Evolutionary conservation across 2,113 vertebrate species (phyloP), one percentile per base, ranked within the genome.

Genomic region (Cephalopholis sonnerati): DNA sequence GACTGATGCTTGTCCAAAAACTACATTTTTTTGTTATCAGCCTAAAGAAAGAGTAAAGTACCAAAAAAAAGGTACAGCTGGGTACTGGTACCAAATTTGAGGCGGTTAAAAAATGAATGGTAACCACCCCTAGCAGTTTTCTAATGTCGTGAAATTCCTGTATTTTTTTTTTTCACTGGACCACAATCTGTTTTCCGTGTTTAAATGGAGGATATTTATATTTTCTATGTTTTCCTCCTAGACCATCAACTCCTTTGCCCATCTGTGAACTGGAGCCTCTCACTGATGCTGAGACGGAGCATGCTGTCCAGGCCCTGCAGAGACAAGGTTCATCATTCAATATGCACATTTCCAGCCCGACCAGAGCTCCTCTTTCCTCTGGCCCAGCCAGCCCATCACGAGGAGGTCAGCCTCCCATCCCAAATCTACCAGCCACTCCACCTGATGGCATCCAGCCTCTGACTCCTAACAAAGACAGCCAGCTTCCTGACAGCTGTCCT

Each of bases 191-290:
- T 41, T 58, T 59, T 81, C 20, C 50, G 25, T 39, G 11, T 39
- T 46, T 18, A 9, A 29, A 39, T 17, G 2, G 7, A 11, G 2
- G 7, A 11, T 50, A 62, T 55, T 50, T 20, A 7, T 3, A 5
- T 74, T 29, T 13, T 68, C 7, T 74, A 1, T 57, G 5, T 77
- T 1, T 4, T 51, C 22, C 46, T 81, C 3, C 18, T 74, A 95
- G 95, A 83, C 67, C 78, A n/a, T 64, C 65, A 17, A 65, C 79
- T 81, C 81, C 67, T 73, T 29, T 61, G 39, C 44, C 22, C 41
- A 20, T 78, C 53, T 63, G 81, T 77, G 94, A 95, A 48, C 83
- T 93, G 22, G 89, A 93, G 71, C 81, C 70, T 57, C 86, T 91
- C 58, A 76, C 74, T 36, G 86, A 91, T 82, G 69, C 44, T 2